phyloP scores from a whole-genome alignment of 2,888 invertebrate genomes.

The Eupeodes latifasciatus region DNA sequence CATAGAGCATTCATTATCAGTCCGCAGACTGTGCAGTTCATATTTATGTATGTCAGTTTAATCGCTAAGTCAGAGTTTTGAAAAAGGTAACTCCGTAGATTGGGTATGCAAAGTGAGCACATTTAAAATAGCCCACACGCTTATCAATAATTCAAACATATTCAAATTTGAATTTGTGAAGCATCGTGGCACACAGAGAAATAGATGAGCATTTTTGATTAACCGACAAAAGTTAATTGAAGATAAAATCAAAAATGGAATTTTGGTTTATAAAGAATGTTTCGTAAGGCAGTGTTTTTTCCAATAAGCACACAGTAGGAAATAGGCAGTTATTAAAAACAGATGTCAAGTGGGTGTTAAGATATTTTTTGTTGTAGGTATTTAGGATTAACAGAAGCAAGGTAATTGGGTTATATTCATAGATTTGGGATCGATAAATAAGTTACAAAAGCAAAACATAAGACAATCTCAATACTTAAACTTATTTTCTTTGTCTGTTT shows the following conservation, averaged over 20 bases:
- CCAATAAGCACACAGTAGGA: not conserved
- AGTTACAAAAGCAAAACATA: not conserved
- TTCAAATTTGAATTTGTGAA: constrained; percentile 35
- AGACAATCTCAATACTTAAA: not conserved
- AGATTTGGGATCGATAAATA: not conserved
- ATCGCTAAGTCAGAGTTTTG: not conserved
- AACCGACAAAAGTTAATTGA: constrained; percentile 38
- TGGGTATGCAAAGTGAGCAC: constrained; percentile 24
- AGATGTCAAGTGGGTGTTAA: constrained; percentile 38
- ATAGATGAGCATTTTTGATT: constrained; percentile 31
- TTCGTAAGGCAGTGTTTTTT: constrained; percentile 28
- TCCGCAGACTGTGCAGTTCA: too few species aligned
- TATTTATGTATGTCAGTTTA: not conserved
- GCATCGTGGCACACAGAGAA: constrained; percentile 31
- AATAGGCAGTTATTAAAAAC: constrained; percentile 29
- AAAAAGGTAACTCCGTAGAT: not conserved
- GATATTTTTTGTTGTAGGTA: not conserved
- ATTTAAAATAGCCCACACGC: constrained; percentile 8
- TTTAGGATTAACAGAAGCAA: constrained; percentile 16
- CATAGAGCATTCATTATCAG: not conserved
- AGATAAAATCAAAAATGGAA: constrained; percentile 24
- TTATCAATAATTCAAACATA: constrained; percentile 56
- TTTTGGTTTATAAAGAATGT: constrained; percentile 25
- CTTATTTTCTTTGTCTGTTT: not conserved
- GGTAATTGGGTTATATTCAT: constrained; percentile 45